A percentile compares a stretch with the other conserved stretches of the same genome.
phyloP scores from a whole-genome alignment of 2,888 invertebrate species.

The Hydroisotoma schaefferi region DNA sequence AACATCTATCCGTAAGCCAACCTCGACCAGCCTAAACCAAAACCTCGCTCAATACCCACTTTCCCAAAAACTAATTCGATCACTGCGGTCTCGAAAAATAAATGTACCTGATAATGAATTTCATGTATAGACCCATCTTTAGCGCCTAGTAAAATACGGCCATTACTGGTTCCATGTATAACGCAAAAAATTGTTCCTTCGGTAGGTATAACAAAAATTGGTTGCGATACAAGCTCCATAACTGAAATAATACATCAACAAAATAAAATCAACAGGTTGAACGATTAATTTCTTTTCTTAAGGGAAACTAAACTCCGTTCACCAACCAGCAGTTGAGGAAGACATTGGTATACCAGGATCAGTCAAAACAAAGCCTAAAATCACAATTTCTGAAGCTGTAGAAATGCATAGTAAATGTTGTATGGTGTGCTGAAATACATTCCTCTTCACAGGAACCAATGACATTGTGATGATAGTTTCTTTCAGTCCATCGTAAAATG shows the following conservation, averaged over 20 bases:
- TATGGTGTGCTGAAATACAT: constrained; percentile 85
- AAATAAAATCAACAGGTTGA: not conserved
- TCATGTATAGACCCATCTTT: constrained; percentile 94
- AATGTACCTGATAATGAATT: constrained; percentile 78
- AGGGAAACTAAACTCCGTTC: not conserved
- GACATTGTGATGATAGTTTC: constrained; percentile 93
- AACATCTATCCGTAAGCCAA: constrained; percentile 93
- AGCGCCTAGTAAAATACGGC: constrained; percentile 90
- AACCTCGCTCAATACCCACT: not conserved
- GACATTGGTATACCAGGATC: constrained; percentile 24
- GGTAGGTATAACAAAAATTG: constrained; percentile 87
- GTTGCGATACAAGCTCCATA: constrained; percentile 88
- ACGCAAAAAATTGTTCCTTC: constrained; percentile 81
- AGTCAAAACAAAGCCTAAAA: constrained; percentile 66
- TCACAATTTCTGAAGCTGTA: constrained; percentile 90
- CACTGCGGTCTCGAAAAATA: constrained; percentile 8
- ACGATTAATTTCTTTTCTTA: not conserved
- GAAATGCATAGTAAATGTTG: constrained; percentile 86
- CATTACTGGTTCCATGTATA: constrained; percentile 73
- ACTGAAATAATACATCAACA: constrained; percentile 52
- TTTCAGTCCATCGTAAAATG: constrained; percentile 91
- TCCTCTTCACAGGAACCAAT: constrained; percentile 75
- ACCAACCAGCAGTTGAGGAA: constrained; percentile 19
- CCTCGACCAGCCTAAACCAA: constrained; percentile 57
- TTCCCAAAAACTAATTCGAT: too few species aligned